These are phyloP conservation scores for Herminia tarsipennalis DNA, from an alignment of 2,888 invertebrate genomes.

Conservation along the genomic window DNA sequence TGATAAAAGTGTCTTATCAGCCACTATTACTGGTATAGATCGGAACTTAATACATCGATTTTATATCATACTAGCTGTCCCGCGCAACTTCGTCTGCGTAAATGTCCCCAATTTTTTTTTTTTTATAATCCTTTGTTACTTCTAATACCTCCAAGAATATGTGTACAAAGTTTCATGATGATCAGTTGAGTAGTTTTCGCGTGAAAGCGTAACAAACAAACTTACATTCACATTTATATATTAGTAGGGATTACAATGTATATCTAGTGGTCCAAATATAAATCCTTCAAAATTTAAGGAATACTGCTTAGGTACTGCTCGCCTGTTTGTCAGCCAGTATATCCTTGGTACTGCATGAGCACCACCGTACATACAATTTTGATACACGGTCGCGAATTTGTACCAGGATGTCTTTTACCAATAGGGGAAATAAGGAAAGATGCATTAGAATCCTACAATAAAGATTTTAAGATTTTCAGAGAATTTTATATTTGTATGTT, in stretches of 20 bases:
- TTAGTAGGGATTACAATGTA: neutral
- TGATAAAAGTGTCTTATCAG: neutral
- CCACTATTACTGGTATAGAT: neutral
- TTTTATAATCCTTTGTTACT: too few species aligned
- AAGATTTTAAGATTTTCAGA: conserved; percentile 3
- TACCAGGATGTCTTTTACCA: conserved; percentile 1
- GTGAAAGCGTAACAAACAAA: too few species aligned
- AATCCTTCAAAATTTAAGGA: neutral
- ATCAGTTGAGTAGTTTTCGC: too few species aligned
- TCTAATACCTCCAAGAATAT: too few species aligned
- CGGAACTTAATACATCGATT: neutral
- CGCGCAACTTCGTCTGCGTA: too few species aligned
- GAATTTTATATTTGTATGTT: conserved; percentile 1
- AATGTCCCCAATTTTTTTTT: too few species aligned
- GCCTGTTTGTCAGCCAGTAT: conserved; percentile 2
- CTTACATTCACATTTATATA: too few species aligned
- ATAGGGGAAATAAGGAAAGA: conserved; percentile 1
- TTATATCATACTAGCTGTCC: too few species aligned
- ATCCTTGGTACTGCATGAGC: conserved; percentile 4
- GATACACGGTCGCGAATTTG: neutral
- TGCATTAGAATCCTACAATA: conserved; percentile 1
- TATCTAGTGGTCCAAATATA: neutral
- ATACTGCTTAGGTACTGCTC: neutral
- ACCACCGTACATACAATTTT: conserved; percentile 1
- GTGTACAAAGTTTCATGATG: too few species aligned